Conservation (phyloP, 1,140 invertebrate species). For the Medauroidea extradentata region DNA sequence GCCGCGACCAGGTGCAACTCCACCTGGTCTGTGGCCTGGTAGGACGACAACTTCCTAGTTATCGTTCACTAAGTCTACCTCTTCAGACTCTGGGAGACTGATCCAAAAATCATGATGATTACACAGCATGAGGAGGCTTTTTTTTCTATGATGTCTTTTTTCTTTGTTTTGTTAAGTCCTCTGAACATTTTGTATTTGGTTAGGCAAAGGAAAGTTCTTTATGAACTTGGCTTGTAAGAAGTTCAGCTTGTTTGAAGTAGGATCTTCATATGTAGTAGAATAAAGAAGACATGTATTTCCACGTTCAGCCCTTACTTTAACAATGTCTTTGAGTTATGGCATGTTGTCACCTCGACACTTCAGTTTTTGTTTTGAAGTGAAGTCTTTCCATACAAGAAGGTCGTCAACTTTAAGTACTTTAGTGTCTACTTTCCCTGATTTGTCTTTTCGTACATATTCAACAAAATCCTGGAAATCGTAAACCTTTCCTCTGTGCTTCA, state of each 20-base stretch:
- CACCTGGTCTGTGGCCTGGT: too few species aligned
- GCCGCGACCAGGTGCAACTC: too few species aligned
- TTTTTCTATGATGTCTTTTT: conserved; percentile 1
- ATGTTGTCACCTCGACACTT: neutral
- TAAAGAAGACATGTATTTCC: neutral
- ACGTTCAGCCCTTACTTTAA: neutral
- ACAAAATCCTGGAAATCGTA: conserved; percentile 6
- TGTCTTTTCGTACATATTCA: neutral
- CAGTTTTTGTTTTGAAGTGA: conserved; percentile 3
- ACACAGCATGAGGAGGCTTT: neutral
- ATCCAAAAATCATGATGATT: too few species aligned
- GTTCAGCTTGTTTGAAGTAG: neutral
- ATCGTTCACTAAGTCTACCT: too few species aligned
- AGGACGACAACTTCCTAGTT: too few species aligned
- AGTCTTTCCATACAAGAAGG: conserved; percentile 2
- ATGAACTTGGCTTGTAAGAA: neutral
- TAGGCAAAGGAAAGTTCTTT: neutral
- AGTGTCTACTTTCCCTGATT: conserved; percentile 1
- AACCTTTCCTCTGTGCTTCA: conserved; percentile 3
- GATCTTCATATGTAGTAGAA: neutral
- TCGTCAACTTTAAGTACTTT: conserved; percentile 6
- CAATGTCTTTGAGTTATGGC: neutral
- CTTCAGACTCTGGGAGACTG: too few species aligned
- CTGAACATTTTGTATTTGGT: neutral
- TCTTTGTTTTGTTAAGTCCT: neutral